Evolutionary conservation across 2,113 vertebrate genomes (phyloP).

Genomic region (Apodemus speciosus): DNA sequence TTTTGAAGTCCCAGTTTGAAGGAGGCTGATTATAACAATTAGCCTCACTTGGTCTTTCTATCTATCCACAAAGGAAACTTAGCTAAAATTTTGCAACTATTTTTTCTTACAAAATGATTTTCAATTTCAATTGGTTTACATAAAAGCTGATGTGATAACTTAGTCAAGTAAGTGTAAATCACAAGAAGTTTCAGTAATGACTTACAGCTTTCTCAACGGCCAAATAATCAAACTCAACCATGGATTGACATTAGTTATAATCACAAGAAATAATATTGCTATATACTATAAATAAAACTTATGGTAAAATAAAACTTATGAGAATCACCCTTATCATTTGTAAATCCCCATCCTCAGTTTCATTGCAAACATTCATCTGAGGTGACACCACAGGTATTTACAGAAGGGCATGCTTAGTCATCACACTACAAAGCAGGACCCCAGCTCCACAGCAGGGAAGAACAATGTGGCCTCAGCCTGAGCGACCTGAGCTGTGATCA

Average conservation of each 20-base stretch:
- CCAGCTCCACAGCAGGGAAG: not conserved
- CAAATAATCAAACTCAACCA: not conserved
- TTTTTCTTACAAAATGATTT: not conserved
- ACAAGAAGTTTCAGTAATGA: not conserved
- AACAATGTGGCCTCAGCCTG: not conserved
- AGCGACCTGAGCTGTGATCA: not conserved
- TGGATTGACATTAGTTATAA: not conserved
- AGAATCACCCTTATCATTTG: not conserved
- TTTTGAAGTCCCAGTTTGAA: not conserved
- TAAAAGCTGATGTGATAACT: not conserved
- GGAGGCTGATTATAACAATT: not conserved
- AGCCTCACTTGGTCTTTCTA: not conserved
- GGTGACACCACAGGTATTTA: rapidly evolving
- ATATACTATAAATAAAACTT: not conserved
- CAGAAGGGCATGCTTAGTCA: rapidly evolving
- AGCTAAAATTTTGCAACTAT: not conserved
- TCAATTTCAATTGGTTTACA: not conserved
- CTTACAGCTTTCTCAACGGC: not conserved
- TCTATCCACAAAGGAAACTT: constrained; percentile 8
- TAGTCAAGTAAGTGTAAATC: not conserved
- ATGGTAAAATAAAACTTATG: not conserved
- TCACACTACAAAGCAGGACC: not conserved
- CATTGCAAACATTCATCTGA: not conserved
- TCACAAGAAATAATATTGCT: not conserved
- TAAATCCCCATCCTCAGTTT: not conserved